Evolutionary conservation across 1,140 invertebrate species (phyloP), one percentile per base, ranked within the genome.

Genomic region (Drosophila dunni): DNA sequence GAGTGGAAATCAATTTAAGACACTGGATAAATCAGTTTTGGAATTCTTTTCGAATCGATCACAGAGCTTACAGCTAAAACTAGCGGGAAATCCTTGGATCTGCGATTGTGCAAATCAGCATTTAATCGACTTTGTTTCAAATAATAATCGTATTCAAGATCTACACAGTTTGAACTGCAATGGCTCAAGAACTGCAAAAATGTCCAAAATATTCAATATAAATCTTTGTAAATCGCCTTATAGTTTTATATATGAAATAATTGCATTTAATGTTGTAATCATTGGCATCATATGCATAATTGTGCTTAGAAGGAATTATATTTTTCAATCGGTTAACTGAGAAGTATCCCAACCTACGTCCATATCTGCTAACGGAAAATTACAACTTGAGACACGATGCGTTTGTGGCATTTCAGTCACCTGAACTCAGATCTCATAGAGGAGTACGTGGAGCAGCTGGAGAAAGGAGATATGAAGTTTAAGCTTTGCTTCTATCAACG

Each of bases 401-500:
- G 24, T 62, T 62, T 29, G 13, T 62, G 1, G 60, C 46, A 0
- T 62, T 62, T 50, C 24, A 29, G 44, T 11, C 33, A 62, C 45
- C 2, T 15, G 34, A 46, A 62, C 15, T 62, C 13, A 4, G 11
- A 62, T 7, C 33, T 38, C 7, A 34, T 48, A 6, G 34, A 40
- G 17, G 17, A 38, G 10, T 63, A 24, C n/a, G 17, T 63, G 5
- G 60, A 63, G 3, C 36, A n/a, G 0, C n/a, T 63, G 17, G 60
- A 63, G 34, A 51, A 29, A 0, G 33, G 60, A 11, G 9, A 17
- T 9, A 33, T 20, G 1, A 20, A 15, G 13, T 51, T 40, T 40
- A 50, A 63, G 20, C 11, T 63, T 5, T 50, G 60, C 17, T 63
- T 13, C 3, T 63, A 63, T 36, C 17, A 63, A 13, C 60, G 60